Evolutionary conservation across 2,797 vertebrate genomes (phyloP), one percentile per base, ranked within the genome.

Genomic region (Echiichthys vipera): DNA sequence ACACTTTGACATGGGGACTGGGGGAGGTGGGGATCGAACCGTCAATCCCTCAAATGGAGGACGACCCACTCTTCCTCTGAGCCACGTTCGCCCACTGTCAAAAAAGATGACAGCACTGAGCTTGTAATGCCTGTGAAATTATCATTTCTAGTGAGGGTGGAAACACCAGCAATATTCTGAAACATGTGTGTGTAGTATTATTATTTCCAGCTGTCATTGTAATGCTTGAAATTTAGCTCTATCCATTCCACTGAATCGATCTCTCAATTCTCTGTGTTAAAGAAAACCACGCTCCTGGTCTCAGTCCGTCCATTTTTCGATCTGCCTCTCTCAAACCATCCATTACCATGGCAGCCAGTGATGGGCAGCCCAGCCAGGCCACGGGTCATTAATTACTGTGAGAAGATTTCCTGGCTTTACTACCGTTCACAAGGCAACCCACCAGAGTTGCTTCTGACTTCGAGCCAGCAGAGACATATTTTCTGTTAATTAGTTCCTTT

Each of bases 301-400:
- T 58, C 40, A 62, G 55, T 67, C 64, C 29, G 29, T 49, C 30
- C 25, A 58, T 61, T 43, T 50, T 69, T 82, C 29, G 7, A 66
- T 75, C 58, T 49, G 17, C 42, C 18, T 25, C 22, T 66, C 34
- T 78, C 43, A 64, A 49, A 54, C 42, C 18, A 34, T 53, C 53
- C 13, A 67, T 90, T 78, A 51, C 81, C 65, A 4, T 34, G 70
- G 81, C 68, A 80, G 71, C 80, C 53, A 18, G 53, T 70, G 76
- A 85, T 50, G 55, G 81, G 76, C 80, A 32, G 66, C 40, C 30
- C 61, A 55, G 51, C 47, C 58, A 29, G 65, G 40, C 58, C 8
- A 29, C 6, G 49, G 75, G 36, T 69, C 85, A 72, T 89, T 89
- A 81, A 81, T 67, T 68, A 70, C 80, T 20, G 59, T 22, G 63